Evolutionary conservation across 2,797 vertebrate genomes (phyloP).

Genomic region (Alouatta caraya): DNA sequence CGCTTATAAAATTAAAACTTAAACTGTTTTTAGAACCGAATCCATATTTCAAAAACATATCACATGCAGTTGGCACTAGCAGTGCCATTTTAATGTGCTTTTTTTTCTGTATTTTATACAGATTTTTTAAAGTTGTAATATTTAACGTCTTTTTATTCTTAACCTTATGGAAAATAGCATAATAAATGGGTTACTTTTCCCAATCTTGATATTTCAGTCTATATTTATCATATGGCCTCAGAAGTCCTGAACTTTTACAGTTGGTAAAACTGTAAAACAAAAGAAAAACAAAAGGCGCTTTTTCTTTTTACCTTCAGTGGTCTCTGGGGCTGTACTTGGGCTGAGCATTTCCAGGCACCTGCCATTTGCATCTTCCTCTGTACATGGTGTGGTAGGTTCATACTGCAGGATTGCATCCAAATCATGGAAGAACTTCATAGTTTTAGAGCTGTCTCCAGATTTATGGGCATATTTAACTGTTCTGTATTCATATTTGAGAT

Average conservation of each 20-base stretch:
- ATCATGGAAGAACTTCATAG: conserved; percentile 86
- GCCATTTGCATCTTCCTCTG: conserved; percentile 82
- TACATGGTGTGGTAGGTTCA: conserved; percentile 79
- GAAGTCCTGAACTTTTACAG: not conserved
- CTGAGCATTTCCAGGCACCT: conserved; percentile 74
- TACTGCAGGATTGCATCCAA: conserved; percentile 84
- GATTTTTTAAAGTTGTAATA: conserved; percentile 68
- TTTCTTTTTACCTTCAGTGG: conserved; percentile 80
- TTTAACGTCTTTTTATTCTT: conserved; percentile 63
- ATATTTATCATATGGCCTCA: conserved; percentile 50
- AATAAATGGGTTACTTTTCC: conserved; percentile 66
- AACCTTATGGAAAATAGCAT: conserved; percentile 43
- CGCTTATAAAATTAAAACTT: not conserved
- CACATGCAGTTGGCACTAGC: conserved; percentile 17
- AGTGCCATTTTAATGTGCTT: conserved; percentile 71
- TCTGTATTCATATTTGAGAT: conserved; percentile 90
- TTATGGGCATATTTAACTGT: conserved; percentile 85
- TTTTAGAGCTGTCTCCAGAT: conserved; percentile 85
- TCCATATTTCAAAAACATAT: not conserved
- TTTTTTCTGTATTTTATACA: conserved; percentile 71
- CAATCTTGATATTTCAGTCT: conserved; percentile 54
- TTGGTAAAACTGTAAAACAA: conserved; percentile 67
- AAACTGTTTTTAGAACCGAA: not conserved
- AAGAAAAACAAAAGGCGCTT: conserved; percentile 64
- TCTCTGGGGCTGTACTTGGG: conserved; percentile 74